Percentiles rank a stretch among this genome's conserved stretches.
Conservation (phyloP, 1,140 invertebrate species). For the Aphaenogaster ashmeadi region DNA sequence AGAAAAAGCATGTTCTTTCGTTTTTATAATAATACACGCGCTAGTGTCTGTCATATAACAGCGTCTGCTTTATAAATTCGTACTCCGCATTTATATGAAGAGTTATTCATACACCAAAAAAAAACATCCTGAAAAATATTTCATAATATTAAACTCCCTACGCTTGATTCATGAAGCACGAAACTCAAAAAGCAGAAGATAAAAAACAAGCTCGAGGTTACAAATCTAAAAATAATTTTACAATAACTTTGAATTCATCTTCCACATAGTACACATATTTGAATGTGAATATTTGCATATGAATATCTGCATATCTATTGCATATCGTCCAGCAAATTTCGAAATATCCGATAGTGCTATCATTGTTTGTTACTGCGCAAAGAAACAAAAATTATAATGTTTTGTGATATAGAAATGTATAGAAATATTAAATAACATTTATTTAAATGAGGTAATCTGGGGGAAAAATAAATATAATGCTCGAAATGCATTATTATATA, state of each 20-base stretch:
- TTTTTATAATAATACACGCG: background rate
- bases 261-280: constrained; percentile 1
- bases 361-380: constrained; percentile 25
- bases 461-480: background rate
- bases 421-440: constrained; percentile 2
- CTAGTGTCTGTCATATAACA: background rate
- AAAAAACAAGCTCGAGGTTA: constrained; percentile 34
- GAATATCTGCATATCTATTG: constrained; percentile 53
- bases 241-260: constrained; percentile 41
- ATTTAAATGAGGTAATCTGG: constrained; percentile 8
- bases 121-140: background rate
- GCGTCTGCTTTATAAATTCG: background rate
- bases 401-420: background rate
- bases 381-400: constrained; percentile 13
- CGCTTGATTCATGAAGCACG: background rate
- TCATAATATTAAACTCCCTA: background rate
- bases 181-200: too few species aligned
- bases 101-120: background rate
- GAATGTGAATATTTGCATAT: constrained; percentile 44
- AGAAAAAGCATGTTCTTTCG: background rate
- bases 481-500: background rate
- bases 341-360: constrained; percentile 24
- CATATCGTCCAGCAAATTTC: constrained; percentile 39
- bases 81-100: background rate
- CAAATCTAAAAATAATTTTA: constrained; percentile 34